These are phyloP conservation scores for Microctonus brassicae DNA, from an alignment of 2,888 invertebrate species.

Conservation along the genomic window DNA sequence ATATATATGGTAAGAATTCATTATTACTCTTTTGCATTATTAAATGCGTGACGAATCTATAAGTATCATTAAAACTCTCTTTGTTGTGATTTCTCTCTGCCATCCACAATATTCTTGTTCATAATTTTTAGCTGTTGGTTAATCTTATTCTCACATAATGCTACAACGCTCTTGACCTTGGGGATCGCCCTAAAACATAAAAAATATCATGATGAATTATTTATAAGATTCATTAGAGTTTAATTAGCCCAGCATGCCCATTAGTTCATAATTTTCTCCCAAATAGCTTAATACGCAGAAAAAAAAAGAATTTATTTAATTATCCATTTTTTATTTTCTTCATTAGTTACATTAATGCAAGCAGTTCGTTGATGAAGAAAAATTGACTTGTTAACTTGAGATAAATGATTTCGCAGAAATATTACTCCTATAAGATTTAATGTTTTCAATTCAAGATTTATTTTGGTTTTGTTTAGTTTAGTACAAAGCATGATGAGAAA, in stretches of 20 bases:
- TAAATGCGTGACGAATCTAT: conserved; percentile 40
- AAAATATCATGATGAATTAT: conserved; percentile 29
- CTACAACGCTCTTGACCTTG: conserved; percentile 74
- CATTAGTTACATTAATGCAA: conserved; percentile 47
- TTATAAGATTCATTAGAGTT: not conserved
- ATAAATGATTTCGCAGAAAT: too few species aligned
- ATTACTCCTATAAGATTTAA: too few species aligned
- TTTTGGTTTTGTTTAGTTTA: too few species aligned
- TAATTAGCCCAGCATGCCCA: conserved; percentile 37
- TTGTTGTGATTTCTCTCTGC: conserved; percentile 15
- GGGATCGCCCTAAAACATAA: conserved; percentile 68
- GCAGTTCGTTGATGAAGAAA: conserved; percentile 35
- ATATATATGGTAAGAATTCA: not conserved
- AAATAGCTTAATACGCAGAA: conserved; percentile 29
- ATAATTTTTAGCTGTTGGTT: conserved; percentile 44
- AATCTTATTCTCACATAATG: conserved; percentile 71
- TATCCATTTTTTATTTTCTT: conserved; percentile 17
- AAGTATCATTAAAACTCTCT: conserved; percentile 46
- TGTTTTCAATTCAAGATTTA: too few species aligned
- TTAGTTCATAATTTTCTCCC: conserved; percentile 35
- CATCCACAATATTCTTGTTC: conserved; percentile 29
- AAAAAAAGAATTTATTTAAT: conserved; percentile 9
- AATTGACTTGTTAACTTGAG: too few species aligned
- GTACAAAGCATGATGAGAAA: conserved; percentile 37
- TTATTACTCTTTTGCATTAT: conserved; percentile 40